Base-by-base conservation (phyloP, 2,888 invertebrate species). In the Eudemis profundana region DNA sequence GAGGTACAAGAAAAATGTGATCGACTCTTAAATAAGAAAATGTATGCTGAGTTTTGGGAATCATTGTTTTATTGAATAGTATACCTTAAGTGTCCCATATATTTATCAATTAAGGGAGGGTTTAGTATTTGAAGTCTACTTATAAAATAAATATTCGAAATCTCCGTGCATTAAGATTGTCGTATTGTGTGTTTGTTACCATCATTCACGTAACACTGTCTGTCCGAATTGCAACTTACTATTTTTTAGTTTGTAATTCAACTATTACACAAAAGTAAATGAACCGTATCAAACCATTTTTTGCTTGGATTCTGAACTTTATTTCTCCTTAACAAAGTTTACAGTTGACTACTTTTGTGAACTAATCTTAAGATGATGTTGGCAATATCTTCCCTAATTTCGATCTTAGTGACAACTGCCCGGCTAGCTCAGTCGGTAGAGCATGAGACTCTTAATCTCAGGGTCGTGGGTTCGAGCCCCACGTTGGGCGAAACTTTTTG, bases 391-490 rank as follows among this genome's bases (percentile, higher is more conserved):
- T 56, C 42, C 56, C 29, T 29, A 29, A 56, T 56, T 56, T 44
- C 17, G 29, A 19, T 4, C 12, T 0, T 0, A 1, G 7, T 8
- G 29, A 7, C 1, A 77, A 15, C 67, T 75, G 89, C 89, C 89
- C 89, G 89, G 89, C 89, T 89, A 89, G 89, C 89, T 89, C 89
- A 89, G 89, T 89, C 89, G 89, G 89, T 89, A 89, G 89, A 89
- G 89, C 89, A 89, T 93, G 92, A 93, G 93, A 93, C 92, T 93
- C 92, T 93, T 93, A 93, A 93, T 93, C 92, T 93, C 93, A 93
- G 93, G 93, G 93, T 93, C 92, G 92, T 92, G 92, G 92, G 93
- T 93, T 93, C 92, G 92, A 93, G 92, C 92, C 92, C 93, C 93
- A 92, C 51, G 51, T 42, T 40, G 38, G 60, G 60, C 47, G 40